phyloP scores from a whole-genome alignment of 2,797 vertebrate species.

The Poecilia gillii region DNA sequence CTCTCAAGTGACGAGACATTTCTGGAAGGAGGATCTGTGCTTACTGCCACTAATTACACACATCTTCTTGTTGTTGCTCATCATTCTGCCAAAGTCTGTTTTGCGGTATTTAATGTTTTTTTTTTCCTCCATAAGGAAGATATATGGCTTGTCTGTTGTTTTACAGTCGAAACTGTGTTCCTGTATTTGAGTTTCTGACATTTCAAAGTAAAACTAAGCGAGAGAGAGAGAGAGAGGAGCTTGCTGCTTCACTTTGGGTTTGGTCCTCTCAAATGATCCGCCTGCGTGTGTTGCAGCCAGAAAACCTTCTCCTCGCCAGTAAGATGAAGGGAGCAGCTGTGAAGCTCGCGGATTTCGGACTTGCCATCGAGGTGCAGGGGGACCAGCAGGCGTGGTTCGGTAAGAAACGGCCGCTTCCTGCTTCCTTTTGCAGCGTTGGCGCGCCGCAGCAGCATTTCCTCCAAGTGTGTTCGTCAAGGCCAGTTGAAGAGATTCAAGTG shows the following conservation, averaged over 20 bases:
- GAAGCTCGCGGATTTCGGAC: slow-evolving; percentile 96
- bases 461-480: background rate
- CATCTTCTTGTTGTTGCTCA: slow-evolving; percentile 2
- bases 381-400: slow-evolving; percentile 99
- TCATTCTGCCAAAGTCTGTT: background rate
- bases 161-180: background rate
- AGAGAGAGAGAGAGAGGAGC: background rate
- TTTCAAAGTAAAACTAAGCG: background rate
- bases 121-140: no score
- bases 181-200: background rate
- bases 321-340: slow-evolving; percentile 98
- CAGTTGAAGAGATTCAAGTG: background rate
- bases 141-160: background rate
- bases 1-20: slow-evolving; percentile 37
- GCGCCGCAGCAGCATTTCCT: background rate
- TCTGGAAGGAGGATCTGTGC: slow-evolving; percentile 20
- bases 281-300: slow-evolving; percentile 82
- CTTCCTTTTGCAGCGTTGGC: background rate
- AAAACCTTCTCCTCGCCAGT: slow-evolving; percentile 96
- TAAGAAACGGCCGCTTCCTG: slow-evolving; percentile 74
- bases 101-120: background rate
- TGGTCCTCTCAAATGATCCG: background rate
- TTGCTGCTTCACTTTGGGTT: background rate
- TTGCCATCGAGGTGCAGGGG: slow-evolving; percentile 98
- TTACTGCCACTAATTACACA: slow-evolving; percentile 33